Base-by-base conservation (phyloP, 1,140 invertebrate species). In the Trichonephila inaurata region DNA sequence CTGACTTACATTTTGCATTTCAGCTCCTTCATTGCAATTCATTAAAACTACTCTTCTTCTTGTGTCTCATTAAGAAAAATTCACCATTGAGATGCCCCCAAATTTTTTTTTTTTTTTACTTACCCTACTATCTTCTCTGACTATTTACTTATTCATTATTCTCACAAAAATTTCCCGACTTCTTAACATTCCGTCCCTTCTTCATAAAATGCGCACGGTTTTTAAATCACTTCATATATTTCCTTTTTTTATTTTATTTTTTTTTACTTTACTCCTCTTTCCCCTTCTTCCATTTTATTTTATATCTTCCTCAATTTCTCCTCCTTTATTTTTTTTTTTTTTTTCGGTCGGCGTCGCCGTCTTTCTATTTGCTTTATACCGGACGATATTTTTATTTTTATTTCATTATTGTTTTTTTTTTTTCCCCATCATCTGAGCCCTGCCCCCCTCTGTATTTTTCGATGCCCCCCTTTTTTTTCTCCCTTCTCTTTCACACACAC, bases 171-270 rank as follows among this genome's bases (percentile, higher is more conserved):
- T 91, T 83, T 91, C 90, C 44, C 18, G 90, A 62, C 72, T 83
- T 91, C 81, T 83, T 83, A 91, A 91, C 90, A 91, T 91, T 83
- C 77, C 60, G 69, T 28, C 58, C 16, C 64, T 89, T 72, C 61
- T 82, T 91, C 90, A 91, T 91, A 91, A 91, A 83, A 91, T 77
- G 90, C 81, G 81, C 90, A 51, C 28, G 61, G 60, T 91, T 91
- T 91, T 91, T 91, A 91, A 91, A 91, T 91, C 90, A 91, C 87
- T 91, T 83, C 81, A 90, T 77, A 90, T 69, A 87, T 87, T 64
- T 58, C 58, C 24, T 40, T 14, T 72, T 40, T 72, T 58, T 62
- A 40, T 40, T 40, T 40, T 40, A 40, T 58, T 69, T 28, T 58
- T 28, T 58, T 44, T 66, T 88, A 51, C 51, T 86, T 40, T 40